Evolutionary conservation across 2,888 invertebrate genomes (phyloP), one percentile per base, ranked within the genome.

Genomic region (Sabatieria punctata): DNA sequence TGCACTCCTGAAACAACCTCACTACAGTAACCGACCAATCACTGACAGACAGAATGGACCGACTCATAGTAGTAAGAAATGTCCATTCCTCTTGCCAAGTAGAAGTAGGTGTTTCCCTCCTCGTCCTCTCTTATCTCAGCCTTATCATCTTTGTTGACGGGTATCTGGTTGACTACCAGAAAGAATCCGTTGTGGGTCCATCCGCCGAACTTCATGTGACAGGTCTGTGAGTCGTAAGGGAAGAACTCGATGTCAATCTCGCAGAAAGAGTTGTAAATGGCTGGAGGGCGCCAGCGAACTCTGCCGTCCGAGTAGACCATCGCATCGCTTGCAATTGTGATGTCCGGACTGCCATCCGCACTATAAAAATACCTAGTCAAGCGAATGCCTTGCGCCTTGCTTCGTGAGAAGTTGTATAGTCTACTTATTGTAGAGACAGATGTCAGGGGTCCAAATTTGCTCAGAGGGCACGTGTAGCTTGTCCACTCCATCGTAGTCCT

Each of bases 381-480:
- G n/a, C n/a, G n/a, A n/a, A n/a, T n/a, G n/a, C n/a, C n/a, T n/a
- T n/a, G n/a, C n/a, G n/a, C n/a, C n/a, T n/a, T n/a, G n/a, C n/a
- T n/a, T n/a, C n/a, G n/a, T n/a, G n/a, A n/a, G 21, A 23, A 13
- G 19, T 8, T 2, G 8, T 24, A 23, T 38, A 21, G 35, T 49
- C 46, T 71, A 81, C 81, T 82, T 82, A 71, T 88, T 89, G 71
- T 88, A 89, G 49, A 89, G 77, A 35, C 89, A 83, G 68, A 89
- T 89, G 71, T 89, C 89, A 33, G 89, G 89, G 58, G 86, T 76
- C 89, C 89, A 91, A 65, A 91, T 89, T 73, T 88, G 88, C 71
- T 91, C 89, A 22, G 86, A 86, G 46, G 89, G 89, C 49, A 91
- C 86, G 68, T 89, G 88, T 30, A 91, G 74, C 83, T 88, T 89